Evolutionary conservation across 2,113 vertebrate genomes (phyloP).

Genomic region (Amphilophus citrinellus): DNA sequence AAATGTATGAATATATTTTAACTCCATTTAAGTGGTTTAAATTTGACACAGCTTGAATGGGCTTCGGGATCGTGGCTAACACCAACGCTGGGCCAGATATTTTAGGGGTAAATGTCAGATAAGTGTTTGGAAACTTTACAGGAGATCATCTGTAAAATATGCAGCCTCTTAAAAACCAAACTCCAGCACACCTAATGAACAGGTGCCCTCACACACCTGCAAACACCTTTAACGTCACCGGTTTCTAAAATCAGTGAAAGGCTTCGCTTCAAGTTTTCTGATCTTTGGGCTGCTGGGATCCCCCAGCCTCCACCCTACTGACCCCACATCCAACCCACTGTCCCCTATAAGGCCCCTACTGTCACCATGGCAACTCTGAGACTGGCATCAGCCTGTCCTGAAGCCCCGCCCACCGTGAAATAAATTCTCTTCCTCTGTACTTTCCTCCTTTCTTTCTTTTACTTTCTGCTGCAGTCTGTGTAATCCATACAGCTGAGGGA

Average conservation of each 20-base stretch:
- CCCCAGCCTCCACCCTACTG: not conserved
- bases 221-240: not conserved
- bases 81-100: not conserved
- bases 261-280: not conserved
- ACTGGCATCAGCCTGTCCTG: not conserved
- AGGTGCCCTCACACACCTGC: not conserved
- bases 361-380: conserved; percentile 24
- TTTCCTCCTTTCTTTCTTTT: not conserved
- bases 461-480: conserved; percentile 43
- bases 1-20: too few relatives aligned
- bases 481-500: conserved; percentile 58
- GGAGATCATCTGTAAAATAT: not conserved
- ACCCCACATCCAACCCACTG: not conserved
- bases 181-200: not conserved
- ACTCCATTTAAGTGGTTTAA: not conserved
- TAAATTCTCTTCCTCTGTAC: conserved; percentile 6
- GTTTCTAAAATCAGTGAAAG: not conserved
- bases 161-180: not conserved
- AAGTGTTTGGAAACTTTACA: not conserved
- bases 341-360: not conserved
- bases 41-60: too few relatives aligned
- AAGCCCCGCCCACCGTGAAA: not conserved
- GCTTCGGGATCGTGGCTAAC: not conserved
- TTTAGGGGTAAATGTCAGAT: not conserved
- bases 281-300: not conserved